Conservation (phyloP, 2,888 invertebrate genomes). For the Cheilosia urbana region DNA sequence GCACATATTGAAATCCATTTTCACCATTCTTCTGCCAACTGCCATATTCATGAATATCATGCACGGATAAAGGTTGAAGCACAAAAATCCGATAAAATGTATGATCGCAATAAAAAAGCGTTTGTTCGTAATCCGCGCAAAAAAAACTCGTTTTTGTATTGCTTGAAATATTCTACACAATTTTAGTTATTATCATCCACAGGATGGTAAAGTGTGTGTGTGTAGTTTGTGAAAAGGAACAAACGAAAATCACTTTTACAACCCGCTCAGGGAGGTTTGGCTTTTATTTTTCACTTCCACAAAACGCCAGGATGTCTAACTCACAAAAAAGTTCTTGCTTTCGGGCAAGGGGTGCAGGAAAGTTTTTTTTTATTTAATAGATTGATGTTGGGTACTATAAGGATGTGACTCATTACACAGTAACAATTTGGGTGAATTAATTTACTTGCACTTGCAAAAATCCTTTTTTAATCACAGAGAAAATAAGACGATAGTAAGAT, state of each 20-base stretch:
- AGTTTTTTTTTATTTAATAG: background rate
- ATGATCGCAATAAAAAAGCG: constrained; percentile 19
- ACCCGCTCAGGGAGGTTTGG: constrained; percentile 12
- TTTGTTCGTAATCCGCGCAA: constrained; percentile 6
- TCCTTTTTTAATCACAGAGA: background rate
- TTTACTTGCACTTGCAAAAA: constrained; percentile 10
- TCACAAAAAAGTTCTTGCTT: background rate
- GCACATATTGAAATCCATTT: constrained; percentile 48
- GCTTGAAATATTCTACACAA: constrained; percentile 9
- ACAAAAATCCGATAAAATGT: constrained; percentile 17
- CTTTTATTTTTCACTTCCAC: constrained; percentile 12
- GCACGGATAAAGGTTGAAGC: background rate
- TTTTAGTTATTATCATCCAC: constrained; percentile 16
- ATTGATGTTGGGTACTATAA: background rate
- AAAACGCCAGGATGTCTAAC: background rate
- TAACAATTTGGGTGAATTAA: background rate
- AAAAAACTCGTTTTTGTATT: background rate
- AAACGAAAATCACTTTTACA: constrained; percentile 17
- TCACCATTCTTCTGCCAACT: constrained; percentile 38
- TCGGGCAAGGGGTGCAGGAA: background rate
- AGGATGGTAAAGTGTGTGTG: background rate
- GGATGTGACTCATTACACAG: constrained; percentile 12
- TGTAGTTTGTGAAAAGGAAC: constrained; percentile 1
- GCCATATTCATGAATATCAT: constrained; percentile 41
- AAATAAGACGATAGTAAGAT: background rate